Conservation (phyloP, 2,888 invertebrate species). For the Orthosia gracilis region DNA sequence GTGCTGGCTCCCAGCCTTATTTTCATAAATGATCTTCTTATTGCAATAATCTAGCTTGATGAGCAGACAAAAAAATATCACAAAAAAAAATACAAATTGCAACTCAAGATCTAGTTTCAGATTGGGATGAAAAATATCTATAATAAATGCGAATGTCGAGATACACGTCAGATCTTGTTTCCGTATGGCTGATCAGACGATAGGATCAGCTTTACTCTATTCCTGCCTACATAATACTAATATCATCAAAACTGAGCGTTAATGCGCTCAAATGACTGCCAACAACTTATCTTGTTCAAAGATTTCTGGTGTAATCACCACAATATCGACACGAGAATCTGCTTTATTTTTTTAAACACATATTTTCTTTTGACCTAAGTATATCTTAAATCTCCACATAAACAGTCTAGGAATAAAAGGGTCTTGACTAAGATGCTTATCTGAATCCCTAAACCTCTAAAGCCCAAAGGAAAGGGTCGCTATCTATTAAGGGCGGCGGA, state of each 20-base stretch:
- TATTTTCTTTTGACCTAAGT: not conserved
- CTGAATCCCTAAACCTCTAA: conserved; percentile 31
- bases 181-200: not conserved
- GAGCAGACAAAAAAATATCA: no score
- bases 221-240: no score
- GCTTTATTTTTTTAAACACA: not conserved
- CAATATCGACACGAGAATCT: not conserved
- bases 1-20: no score
- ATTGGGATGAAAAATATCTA: not conserved
- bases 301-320: not conserved
- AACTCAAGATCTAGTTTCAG: no score
- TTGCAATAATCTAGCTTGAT: no score
- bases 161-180: not conserved
- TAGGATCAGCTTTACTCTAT: not conserved
- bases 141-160: no score
- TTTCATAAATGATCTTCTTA: no score
- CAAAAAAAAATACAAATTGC: no score
- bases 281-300: not conserved
- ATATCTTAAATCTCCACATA: conserved; percentile 28
- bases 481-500: conserved; percentile 49
- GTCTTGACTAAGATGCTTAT: conserved; percentile 38
- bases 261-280: not conserved
- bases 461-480: conserved; percentile 31
- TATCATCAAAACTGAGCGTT: not conserved
- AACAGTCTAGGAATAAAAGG: conserved; percentile 36